Percentiles rank a stretch among this genome's conserved stretches.
Conservation (phyloP, 2,797 vertebrate genomes). For the Oryzias dopingdopingensis region DNA sequence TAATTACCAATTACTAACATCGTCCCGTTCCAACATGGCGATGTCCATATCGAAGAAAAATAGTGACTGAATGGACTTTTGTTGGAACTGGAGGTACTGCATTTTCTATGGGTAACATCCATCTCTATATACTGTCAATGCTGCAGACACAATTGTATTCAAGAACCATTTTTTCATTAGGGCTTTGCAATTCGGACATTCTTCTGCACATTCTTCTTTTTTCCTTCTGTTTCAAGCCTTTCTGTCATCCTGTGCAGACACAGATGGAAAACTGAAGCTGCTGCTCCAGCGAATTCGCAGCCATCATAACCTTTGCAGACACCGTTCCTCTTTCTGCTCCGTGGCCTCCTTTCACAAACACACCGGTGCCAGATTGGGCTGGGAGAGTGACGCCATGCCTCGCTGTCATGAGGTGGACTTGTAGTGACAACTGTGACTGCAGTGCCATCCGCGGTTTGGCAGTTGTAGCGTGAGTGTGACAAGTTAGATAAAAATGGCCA, state of each 20-base stretch:
- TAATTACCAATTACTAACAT: too few species aligned
- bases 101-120: too few species aligned
- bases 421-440: slow-evolving; percentile 35
- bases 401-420: slow-evolving; percentile 16
- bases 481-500: slow-evolving; percentile 14
- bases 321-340: neutral
- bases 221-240: neutral
- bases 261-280: slow-evolving; percentile 6
- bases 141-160: too few species aligned
- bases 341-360: slow-evolving; percentile 2
- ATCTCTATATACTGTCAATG: too few species aligned
- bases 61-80: too few species aligned
- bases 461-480: slow-evolving; percentile 19
- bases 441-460: slow-evolving; percentile 15
- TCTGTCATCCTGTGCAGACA: slow-evolving; percentile 1
- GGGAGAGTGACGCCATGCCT: slow-evolving; percentile 14
- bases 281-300: neutral
- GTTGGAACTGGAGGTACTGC: too few species aligned
- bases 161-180: too few species aligned
- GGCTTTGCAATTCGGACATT: too few species aligned
- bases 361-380: slow-evolving; percentile 12
- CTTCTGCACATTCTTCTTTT: neutral
- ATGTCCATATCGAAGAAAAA: too few species aligned
- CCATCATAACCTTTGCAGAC: neutral
- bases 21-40: too few species aligned